Conservation (phyloP, 1,140 invertebrate species). For the Chionoecetes opilio region DNA sequence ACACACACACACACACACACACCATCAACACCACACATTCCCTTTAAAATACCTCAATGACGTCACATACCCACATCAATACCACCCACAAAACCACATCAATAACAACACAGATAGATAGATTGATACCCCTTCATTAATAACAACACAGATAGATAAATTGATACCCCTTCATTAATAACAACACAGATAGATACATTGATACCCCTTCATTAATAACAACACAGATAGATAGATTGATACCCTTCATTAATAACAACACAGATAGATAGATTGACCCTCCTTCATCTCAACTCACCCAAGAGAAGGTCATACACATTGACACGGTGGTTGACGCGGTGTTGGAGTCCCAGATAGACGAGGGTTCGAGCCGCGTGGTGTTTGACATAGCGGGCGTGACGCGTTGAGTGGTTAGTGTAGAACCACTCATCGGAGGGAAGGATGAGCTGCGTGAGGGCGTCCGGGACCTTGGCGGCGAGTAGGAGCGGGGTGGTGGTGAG, state of each 20-base stretch:
- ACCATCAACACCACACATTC: not conserved
- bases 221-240: not conserved
- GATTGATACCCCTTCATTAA: too few species aligned
- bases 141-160: too few species aligned
- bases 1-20: constrained; percentile 39
- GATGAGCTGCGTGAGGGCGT: constrained; percentile 88
- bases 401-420: constrained; percentile 90
- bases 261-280: too few species aligned
- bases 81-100: not conserved
- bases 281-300: too few species aligned
- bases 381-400: constrained; percentile 89
- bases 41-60: not conserved
- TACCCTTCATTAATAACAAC: too few species aligned
- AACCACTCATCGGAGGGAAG: constrained; percentile 91
- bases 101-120: too few species aligned
- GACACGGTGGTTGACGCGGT: constrained; percentile 84
- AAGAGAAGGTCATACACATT: constrained; percentile 84
- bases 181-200: not conserved
- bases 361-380: constrained; percentile 89
- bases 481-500: constrained; percentile 85
- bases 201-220: not conserved
- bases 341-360: constrained; percentile 86
- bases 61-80: constrained; percentile 23
- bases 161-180: not conserved
- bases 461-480: constrained; percentile 87